phyloP scores from a whole-genome alignment of 1,140 invertebrate genomes.

The Ylistrum balloti region DNA sequence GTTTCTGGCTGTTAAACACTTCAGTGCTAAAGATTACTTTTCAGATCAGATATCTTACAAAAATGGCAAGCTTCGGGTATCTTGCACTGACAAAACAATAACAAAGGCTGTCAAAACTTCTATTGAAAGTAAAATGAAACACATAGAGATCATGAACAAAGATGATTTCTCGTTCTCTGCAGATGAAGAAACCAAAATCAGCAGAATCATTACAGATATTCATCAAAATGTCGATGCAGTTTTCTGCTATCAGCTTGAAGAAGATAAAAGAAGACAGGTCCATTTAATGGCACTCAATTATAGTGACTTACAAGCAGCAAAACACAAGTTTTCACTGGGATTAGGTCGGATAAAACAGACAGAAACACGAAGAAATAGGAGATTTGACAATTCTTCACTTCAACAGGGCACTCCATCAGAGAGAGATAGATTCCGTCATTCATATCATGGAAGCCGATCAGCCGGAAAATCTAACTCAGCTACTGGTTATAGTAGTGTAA shows the following conservation, averaged over 20 bases:
- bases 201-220: neutral
- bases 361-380: slow-evolving; percentile 30
- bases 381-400: slow-evolving; percentile 20
- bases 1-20: neutral
- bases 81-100: neutral
- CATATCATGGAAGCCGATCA: neutral
- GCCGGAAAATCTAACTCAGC: neutral
- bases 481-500: neutral
- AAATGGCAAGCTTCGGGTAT: neutral
- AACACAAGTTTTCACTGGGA: slow-evolving; percentile 36
- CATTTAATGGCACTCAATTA: slow-evolving; percentile 20
- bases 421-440: neutral
- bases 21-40: neutral
- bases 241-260: neutral
- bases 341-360: slow-evolving; percentile 22
- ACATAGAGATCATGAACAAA: neutral
- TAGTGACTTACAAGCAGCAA: neutral
- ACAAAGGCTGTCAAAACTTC: neutral
- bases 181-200: neutral
- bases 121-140: neutral
- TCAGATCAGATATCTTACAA: neutral
- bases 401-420: neutral
- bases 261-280: neutral
- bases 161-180: neutral
- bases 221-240: neutral